Evolutionary conservation across 2,113 vertebrate species (phyloP).

Genomic region (Dasyprocta punctata): DNA sequence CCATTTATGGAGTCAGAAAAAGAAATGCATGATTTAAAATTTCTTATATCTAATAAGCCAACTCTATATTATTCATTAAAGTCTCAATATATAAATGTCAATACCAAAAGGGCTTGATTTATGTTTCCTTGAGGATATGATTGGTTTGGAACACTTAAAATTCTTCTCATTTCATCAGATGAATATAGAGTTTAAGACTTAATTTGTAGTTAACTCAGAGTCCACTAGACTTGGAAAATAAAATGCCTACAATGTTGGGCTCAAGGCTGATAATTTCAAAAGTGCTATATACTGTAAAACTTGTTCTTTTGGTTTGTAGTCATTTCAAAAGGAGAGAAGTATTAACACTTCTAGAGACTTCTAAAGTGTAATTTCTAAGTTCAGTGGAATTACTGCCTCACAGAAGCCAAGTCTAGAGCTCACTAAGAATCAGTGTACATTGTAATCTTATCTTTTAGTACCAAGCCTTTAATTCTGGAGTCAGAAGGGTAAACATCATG

Average conservation of each 20-base stretch:
- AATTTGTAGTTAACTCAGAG: conserved; percentile 44
- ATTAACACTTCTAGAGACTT: not conserved
- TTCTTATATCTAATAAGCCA: conserved; percentile 25
- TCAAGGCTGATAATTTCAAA: conserved; percentile 10
- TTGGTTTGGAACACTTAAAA: conserved; percentile 46
- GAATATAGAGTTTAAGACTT: conserved; percentile 46
- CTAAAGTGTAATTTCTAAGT: not conserved
- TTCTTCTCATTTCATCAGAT: not conserved
- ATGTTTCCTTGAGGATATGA: conserved; percentile 52
- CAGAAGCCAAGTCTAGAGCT: not conserved
- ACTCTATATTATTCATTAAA: conserved; percentile 12
- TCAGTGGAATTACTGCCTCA: not conserved
- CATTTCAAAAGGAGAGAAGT: not conserved
- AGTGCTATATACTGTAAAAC: not conserved
- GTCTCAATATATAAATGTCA: conserved; percentile 44
- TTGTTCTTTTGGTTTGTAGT: not conserved
- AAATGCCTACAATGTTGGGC: conserved; percentile 7
- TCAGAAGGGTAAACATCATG: not conserved
- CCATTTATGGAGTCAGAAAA: conserved; percentile 57
- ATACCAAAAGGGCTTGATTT: conserved; percentile 35
- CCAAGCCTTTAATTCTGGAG: not conserved
- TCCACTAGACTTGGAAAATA: not conserved
- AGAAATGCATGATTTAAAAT: conserved; percentile 79
- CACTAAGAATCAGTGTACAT: not conserved
- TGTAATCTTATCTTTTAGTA: not conserved